Evolutionary conservation across 2,797 vertebrate genomes (phyloP).

Genomic region (Florisuga fusca): DNA sequence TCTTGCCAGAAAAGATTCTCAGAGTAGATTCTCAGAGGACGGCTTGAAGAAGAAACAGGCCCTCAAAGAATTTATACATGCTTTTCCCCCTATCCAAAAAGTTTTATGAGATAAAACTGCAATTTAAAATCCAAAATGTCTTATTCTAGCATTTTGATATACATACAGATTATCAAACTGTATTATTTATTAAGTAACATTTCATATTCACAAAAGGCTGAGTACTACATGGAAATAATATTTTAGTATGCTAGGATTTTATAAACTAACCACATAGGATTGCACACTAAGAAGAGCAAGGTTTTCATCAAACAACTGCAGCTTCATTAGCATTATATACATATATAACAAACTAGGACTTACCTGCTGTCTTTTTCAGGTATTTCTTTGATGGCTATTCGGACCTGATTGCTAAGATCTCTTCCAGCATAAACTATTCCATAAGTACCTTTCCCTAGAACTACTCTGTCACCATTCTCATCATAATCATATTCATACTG

Average conservation of each 20-base stretch:
- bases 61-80: background rate
- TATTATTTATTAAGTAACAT: background rate
- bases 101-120: background rate
- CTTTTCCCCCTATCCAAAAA: background rate
- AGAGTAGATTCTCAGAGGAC: background rate
- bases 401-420: constrained; percentile 84
- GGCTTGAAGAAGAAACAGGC: background rate
- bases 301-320: background rate
- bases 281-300: background rate
- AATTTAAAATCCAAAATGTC: background rate
- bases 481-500: constrained; percentile 86
- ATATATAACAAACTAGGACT: constrained; percentile 8
- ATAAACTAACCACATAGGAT: background rate
- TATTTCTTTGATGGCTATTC: constrained; percentile 87
- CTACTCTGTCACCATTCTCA: constrained; percentile 77
- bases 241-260: background rate
- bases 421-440: constrained; percentile 84
- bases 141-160: background rate
- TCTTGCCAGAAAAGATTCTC: background rate
- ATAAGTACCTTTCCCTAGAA: constrained; percentile 83
- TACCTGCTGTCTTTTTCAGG: constrained; percentile 83
- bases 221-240: background rate
- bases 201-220: background rate
- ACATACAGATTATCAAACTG: background rate
- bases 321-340: background rate